Conservation (phyloP, 1,140 invertebrate species). For the Drosophila arawakana region DNA sequence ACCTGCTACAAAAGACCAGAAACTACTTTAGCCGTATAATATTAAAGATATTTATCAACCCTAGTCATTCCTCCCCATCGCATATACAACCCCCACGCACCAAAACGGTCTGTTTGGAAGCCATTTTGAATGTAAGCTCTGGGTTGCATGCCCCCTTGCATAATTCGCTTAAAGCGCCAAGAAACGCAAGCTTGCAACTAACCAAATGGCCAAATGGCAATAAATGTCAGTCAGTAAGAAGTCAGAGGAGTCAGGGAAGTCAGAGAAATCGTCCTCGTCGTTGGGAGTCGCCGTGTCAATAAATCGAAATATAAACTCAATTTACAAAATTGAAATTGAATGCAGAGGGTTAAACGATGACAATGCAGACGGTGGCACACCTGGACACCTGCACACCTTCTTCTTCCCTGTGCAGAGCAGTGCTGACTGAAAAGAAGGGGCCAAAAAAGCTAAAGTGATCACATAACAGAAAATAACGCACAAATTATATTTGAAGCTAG, state of each 20-base stretch:
- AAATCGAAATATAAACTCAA: slow-evolving; percentile 82
- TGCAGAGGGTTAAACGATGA: slow-evolving; percentile 67
- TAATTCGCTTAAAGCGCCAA: slow-evolving; percentile 69
- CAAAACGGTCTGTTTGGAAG: slow-evolving; percentile 23
- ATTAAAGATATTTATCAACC: slow-evolving; percentile 3
- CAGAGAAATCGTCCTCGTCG: slow-evolving; percentile 54
- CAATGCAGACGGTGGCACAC: slow-evolving; percentile 49
- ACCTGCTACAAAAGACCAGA: slow-evolving; percentile 1
- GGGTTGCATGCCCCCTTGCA: slow-evolving; percentile 20
- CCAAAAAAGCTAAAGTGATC: no score
- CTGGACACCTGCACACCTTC: slow-evolving; percentile 64
- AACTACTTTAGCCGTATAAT: background rate
- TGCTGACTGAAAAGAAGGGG: no score
- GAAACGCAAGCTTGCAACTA: slow-evolving; percentile 54
- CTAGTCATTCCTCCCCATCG: background rate
- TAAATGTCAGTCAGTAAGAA: slow-evolving; percentile 60
- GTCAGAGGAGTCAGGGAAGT: slow-evolving; percentile 60
- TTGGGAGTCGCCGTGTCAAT: slow-evolving; percentile 64
- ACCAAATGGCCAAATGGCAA: slow-evolving; percentile 71
- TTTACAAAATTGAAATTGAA: slow-evolving; percentile 81
- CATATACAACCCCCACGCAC: slow-evolving; percentile 1
- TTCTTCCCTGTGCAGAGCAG: background rate
- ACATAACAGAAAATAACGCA: no score
- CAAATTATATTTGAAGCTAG: no score
- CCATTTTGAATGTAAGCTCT: slow-evolving; percentile 48